Evolutionary conservation across 1,140 invertebrate genomes (phyloP), one percentile per base, ranked within the genome.

Genomic region (Leptinotarsa texana): DNA sequence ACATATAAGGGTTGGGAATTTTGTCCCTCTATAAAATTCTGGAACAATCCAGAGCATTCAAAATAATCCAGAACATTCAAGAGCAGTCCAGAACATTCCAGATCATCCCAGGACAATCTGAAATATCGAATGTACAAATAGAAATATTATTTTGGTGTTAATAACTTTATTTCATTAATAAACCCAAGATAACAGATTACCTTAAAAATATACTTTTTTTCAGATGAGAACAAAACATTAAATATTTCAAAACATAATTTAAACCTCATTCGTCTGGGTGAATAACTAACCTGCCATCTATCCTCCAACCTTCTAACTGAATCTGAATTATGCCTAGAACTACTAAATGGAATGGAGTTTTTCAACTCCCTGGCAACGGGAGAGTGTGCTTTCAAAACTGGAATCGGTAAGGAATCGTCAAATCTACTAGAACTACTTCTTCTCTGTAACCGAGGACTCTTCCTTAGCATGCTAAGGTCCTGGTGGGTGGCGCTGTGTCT

Each of bases 321-420:
- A 47, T 88, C 86, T 48, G 78, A 72, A 48, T 72, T 72, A 63
- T 79, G 74, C 24, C 75, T 72, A 51, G 75, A 86, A 74, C 83
- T 83, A 74, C 82, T 83, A 66, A 85, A 82, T 24, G 83, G 82
- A 24, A 84, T 72, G n/a, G 84, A 82, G 77, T 85, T 82, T 61
- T 82, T 83, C 57, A 85, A 74, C 74, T 85, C 83, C 73, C 81
- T 81, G 5, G 75, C 83, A 75, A 86, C 86, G 0, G 87, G 87
- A 4, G 87, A 87, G 79, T 88, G 87, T 68, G 83, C 84, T 80
- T 88, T 86, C 67, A 90, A 82, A 49, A 89, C 84, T 0, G 89
- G 89, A 77, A 89, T 87, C 0, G 88, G 88, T 57, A 86, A 77
- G 51, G 82, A 77, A 74, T 86, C 86, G n/a, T 87, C 84, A 69